Evolutionary conservation across 2,888 invertebrate species (phyloP).

Genomic region (Bembecia ichneumoniformis): DNA sequence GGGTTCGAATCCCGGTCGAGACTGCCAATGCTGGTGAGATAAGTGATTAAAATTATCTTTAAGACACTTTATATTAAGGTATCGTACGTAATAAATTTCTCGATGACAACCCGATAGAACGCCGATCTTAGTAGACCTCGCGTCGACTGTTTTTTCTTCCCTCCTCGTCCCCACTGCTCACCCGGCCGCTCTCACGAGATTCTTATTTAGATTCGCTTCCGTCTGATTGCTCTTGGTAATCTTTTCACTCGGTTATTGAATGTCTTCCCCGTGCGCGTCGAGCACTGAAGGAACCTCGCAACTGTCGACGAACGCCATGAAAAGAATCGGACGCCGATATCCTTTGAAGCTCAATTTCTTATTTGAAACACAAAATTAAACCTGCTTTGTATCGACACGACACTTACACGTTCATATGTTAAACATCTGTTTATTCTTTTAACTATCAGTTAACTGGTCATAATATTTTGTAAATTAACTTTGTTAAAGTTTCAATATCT

Average conservation of each 20-base stretch:
- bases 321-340: conserved; percentile 41
- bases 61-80: background rate
- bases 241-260: conserved; percentile 72
- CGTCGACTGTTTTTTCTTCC: conserved; percentile 58
- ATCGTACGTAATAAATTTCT: conserved; percentile 41
- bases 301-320: conserved; percentile 30
- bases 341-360: conserved; percentile 40
- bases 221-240: conserved; percentile 73
- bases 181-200: conserved; percentile 67
- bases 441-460: conserved; percentile 23
- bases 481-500: too few relatives aligned
- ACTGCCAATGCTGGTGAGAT: conserved; percentile 46
- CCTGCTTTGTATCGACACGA: background rate
- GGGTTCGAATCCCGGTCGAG: conserved; percentile 72
- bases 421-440: conserved; percentile 21
- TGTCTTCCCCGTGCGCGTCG: conserved; percentile 67
- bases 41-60: background rate
- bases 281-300: conserved; percentile 38
- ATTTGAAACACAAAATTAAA: conserved; percentile 36
- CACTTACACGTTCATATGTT: too few relatives aligned
- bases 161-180: conserved; percentile 37
- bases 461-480: conserved; percentile 1
- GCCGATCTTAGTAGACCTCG: conserved; percentile 57
- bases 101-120: conserved; percentile 62
- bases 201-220: conserved; percentile 74